These are phyloP conservation scores for Cerceris ruficornis DNA, from an alignment of 2,888 invertebrate genomes.

Conservation along the genomic window DNA sequence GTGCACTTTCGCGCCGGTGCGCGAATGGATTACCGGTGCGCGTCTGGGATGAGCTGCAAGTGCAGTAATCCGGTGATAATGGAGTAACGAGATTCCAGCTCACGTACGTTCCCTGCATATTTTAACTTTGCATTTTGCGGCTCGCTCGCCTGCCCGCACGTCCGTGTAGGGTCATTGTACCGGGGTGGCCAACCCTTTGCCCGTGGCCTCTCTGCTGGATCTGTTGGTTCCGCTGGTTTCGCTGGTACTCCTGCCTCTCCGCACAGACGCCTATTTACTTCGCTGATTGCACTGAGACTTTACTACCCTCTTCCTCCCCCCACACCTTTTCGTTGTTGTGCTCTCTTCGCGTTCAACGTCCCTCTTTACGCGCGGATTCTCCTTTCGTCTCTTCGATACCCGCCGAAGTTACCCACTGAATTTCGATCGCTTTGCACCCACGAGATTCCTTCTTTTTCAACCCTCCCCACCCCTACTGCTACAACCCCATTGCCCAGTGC, in stretches of 20 bases:
- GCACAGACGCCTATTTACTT: slow-evolving; percentile 22
- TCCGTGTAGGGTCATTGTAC: slow-evolving; percentile 52
- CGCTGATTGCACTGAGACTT: slow-evolving; percentile 32
- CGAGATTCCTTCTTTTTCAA: too few relatives aligned
- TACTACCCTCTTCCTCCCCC: neutral
- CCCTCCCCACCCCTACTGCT: too few relatives aligned
- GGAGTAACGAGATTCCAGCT: slow-evolving; percentile 78
- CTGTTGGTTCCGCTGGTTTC: neutral
- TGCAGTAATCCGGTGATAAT: slow-evolving; percentile 79
- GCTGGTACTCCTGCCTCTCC: neutral
- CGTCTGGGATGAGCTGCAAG: slow-evolving; percentile 71
- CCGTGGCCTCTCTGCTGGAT: neutral
- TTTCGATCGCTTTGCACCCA: neutral
- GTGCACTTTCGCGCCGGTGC: slow-evolving; percentile 30
- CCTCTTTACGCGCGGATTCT: neutral
- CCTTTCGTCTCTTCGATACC: too few relatives aligned
- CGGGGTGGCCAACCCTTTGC: slow-evolving; percentile 32
- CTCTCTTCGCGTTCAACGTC: too few relatives aligned
- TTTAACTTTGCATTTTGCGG: slow-evolving; percentile 76
- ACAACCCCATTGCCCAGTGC: too few relatives aligned
- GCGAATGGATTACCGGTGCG: slow-evolving; percentile 65
- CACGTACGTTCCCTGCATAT: slow-evolving; percentile 79
- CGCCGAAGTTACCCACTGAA: neutral
- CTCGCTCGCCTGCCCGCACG: slow-evolving; percentile 31
- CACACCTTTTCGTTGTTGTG: too few relatives aligned